phyloP scores from a whole-genome alignment of 2,888 invertebrate genomes.

The Heteropelma amictum region DNA sequence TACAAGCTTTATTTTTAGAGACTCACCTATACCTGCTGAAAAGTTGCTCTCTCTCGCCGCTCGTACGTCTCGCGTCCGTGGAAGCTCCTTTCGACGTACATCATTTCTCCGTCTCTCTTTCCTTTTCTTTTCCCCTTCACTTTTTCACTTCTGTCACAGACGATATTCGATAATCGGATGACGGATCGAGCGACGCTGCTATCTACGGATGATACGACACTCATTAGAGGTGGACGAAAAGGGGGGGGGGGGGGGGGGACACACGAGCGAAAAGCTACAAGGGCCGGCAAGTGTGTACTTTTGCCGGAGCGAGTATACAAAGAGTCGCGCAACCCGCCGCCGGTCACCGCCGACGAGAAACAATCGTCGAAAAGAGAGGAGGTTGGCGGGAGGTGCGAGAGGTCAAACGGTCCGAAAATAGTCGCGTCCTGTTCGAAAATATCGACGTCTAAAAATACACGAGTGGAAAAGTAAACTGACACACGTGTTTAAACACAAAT shows the following conservation, averaged over 20 bases:
- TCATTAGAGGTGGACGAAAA: no score
- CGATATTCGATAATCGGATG: slow-evolving; percentile 17
- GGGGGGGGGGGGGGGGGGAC: no score
- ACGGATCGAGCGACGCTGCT: slow-evolving; percentile 30
- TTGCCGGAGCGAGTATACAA: no score
- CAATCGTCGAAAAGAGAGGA: no score
- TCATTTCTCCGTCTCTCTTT: not conserved
- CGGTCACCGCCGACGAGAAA: no score
- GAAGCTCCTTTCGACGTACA: not conserved
- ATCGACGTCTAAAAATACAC: slow-evolving; percentile 71
- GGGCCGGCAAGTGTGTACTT: no score
- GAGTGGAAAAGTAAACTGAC: slow-evolving; percentile 72
- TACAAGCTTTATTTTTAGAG: slow-evolving; percentile 73
- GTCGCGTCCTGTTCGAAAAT: slow-evolving; percentile 73
- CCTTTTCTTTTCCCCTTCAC: not conserved
- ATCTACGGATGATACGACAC: slow-evolving; percentile 51
- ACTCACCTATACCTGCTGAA: slow-evolving; percentile 66
- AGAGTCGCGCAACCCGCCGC: no score
- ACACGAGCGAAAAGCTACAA: no score
- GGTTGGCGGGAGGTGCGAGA: slow-evolving; percentile 21
- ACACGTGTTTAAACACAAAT: slow-evolving; percentile 74
- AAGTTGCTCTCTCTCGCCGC: slow-evolving; percentile 55
- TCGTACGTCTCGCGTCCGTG: not conserved
- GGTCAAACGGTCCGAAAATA: slow-evolving; percentile 65
- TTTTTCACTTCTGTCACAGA: not conserved